Conservation (phyloP, 2,113 vertebrate genomes). For the Myiozetetes cayanensis region DNA sequence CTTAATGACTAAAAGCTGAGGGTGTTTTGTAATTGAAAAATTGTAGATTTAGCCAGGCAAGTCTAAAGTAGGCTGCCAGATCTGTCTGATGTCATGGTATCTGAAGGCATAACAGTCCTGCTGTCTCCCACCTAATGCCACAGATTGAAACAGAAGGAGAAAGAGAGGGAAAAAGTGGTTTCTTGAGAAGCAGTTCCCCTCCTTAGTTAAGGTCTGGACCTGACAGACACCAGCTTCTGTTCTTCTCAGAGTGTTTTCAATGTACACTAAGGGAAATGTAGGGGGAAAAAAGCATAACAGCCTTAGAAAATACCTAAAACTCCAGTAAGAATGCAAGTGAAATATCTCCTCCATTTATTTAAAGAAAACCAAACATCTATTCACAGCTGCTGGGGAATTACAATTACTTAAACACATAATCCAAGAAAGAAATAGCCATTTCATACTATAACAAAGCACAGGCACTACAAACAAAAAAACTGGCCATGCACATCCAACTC, state of each 20-base stretch:
- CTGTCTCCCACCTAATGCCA: not conserved
- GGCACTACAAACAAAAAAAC: not conserved
- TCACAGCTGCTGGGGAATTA: not conserved
- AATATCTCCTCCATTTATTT: not conserved
- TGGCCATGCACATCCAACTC: not conserved
- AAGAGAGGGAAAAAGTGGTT: not conserved
- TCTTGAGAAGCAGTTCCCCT: not conserved
- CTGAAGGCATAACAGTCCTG: not conserved
- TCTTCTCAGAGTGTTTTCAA: not conserved
- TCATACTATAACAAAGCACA: not conserved
- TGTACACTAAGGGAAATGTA: not conserved
- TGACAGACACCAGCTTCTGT: not conserved
- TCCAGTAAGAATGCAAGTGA: not conserved
- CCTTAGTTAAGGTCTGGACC: not conserved
- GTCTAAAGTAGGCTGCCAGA: not conserved
- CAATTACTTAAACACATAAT: not conserved
- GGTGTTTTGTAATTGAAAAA: not conserved
- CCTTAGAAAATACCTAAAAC: not conserved
- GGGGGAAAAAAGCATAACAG: not conserved
- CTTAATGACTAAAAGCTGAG: not conserved
- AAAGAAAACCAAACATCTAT: not conserved
- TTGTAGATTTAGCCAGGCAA: not conserved
- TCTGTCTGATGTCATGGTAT: not conserved
- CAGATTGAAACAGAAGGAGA: not conserved
- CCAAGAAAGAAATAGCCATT: not conserved